Percentiles rank a stretch among this genome's conserved stretches.
phyloP scores from a whole-genome alignment of 2,888 invertebrate species.

The Chaitophorus viminalis region DNA sequence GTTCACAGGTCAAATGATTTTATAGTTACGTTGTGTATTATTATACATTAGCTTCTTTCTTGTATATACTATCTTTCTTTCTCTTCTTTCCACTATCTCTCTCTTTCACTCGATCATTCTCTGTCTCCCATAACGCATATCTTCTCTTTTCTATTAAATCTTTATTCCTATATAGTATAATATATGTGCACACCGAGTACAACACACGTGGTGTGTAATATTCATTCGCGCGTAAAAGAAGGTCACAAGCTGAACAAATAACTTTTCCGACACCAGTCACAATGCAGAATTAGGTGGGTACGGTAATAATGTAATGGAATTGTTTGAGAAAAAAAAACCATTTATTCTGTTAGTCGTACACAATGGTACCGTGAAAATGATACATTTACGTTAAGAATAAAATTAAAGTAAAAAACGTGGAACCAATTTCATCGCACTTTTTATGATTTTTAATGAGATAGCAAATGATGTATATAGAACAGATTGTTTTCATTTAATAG shows the following conservation, averaged over 20 bases:
- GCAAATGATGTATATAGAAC: background rate
- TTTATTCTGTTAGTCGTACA: background rate
- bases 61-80: background rate
- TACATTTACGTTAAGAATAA: background rate
- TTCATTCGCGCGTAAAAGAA: conserved; percentile 31
- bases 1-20: conserved; percentile 54
- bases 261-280: background rate
- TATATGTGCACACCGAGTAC: background rate
- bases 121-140: background rate
- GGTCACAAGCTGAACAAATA: conserved; percentile 46
- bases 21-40: conserved; percentile 32
- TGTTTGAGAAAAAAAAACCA: background rate
- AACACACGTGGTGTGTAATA: background rate
- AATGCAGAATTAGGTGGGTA: background rate
- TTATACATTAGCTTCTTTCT: conserved; percentile 32
- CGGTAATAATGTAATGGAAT: background rate
- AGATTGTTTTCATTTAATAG: background rate
- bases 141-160: no score
- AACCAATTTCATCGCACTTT: conserved; percentile 29
- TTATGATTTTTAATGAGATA: conserved; percentile 27
- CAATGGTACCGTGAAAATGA: conserved; percentile 47
- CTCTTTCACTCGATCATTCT: background rate
- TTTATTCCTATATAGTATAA: no score
- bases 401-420: background rate
- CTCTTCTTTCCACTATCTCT: background rate